Base-by-base conservation (phyloP, 1,140 invertebrate genomes). In the Medauroidea extradentata region DNA sequence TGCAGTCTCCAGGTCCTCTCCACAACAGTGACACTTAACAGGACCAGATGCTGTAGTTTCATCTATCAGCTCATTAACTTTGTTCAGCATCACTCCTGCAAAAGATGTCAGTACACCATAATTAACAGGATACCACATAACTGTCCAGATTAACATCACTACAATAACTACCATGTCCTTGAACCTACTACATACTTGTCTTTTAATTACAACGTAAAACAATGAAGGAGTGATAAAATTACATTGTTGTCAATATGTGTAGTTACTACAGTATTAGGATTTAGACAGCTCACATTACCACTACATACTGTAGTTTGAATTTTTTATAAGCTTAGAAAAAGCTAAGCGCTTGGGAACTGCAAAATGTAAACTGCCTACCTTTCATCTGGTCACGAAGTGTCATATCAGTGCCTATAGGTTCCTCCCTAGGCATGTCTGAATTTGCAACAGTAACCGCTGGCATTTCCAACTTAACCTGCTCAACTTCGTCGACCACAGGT, bases 1-100 rank as follows among this genome's bases (percentile, higher is more conserved):
- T 59, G 78, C 79, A 21, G 78, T 76, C 57, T 75, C 74, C 21
- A 71, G 60, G 34, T 79, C 76, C 71, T 81, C 79, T 18, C 77
- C 78, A 68, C 79, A 81, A 61, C 78, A 81, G 38, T 73, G 66
- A 66, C 79, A 81, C 16, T 75, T 65, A 54, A 74, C 69, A 16
- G 54, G 54, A 24, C 53, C 59, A 41, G 34, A 39, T 21, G 34
- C 34, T 24, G 57, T 41, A 2, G 62, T 57, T 53, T 64, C 58
- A 55, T 60, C 53, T 49, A 13, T 61, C 58, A 53, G 63, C 63
- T 59, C 59, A 61, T 53, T 59, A 34, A 62, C 60, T 48, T 59
- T 58, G 18, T 57, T 73, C 68, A 61, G 43, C 61, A 29, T 70
- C 66, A 44, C 65, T 68, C 23, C 71, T 68, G 59, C 70, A 71